Evolutionary conservation across 2,888 invertebrate species (phyloP).

Genomic region (Cinara cedri): DNA sequence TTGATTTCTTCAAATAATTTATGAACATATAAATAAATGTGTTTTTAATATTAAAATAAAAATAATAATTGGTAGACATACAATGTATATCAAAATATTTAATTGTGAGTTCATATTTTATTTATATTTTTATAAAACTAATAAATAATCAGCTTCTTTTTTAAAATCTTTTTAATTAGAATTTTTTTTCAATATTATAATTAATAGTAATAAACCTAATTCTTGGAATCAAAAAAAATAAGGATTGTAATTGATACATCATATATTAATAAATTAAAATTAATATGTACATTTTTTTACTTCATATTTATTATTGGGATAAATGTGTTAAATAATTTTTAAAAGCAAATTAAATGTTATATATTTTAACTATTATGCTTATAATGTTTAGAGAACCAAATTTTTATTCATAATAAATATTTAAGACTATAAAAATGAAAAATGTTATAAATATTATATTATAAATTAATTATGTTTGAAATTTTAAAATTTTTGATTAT

Average conservation of each 20-base stretch:
- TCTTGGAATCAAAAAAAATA: constrained; percentile 15
- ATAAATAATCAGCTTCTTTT: constrained; percentile 35
- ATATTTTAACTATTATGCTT: constrained; percentile 30
- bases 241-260: background rate
- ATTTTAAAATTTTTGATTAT: constrained; percentile 29
- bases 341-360: constrained; percentile 42
- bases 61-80: too few species aligned
- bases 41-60: too few species aligned
- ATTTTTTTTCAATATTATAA: constrained; percentile 28
- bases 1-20: too few species aligned
- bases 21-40: too few species aligned
- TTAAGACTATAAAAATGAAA: constrained; percentile 17
- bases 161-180: background rate
- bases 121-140: too few species aligned
- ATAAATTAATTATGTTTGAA: constrained; percentile 61
- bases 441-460: constrained; percentile 1
- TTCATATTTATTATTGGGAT: constrained; percentile 40
- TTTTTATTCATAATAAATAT: constrained; percentile 29
- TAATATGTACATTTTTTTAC: constrained; percentile 25
- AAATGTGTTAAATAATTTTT: constrained; percentile 32
- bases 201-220: constrained; percentile 40
- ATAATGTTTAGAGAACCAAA: constrained; percentile 31
- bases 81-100: too few species aligned
- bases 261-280: constrained; percentile 59
- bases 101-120: too few species aligned